These are phyloP conservation scores for Loxodonta africana DNA, from an alignment of 2,113 vertebrate species.

Conservation along the genomic window DNA sequence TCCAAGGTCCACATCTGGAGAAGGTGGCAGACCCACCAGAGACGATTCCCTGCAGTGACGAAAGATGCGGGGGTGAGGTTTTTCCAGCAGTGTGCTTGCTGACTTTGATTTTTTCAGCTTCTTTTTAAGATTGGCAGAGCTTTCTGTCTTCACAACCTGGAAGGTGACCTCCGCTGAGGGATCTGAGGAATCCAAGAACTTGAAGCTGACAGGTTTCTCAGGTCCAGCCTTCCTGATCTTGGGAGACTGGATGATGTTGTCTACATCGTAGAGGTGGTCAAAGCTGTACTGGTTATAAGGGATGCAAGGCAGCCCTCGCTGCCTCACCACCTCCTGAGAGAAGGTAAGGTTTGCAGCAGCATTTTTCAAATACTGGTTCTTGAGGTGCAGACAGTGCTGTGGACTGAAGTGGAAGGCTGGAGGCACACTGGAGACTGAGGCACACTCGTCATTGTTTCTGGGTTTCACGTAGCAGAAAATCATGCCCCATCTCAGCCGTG, in stretches of 20 bases:
- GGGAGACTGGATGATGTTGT: conserved; percentile 54
- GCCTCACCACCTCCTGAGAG: conserved; percentile 87
- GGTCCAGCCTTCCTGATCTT: background rate
- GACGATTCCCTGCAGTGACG: background rate
- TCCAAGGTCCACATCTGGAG: conserved; percentile 35
- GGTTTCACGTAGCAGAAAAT: background rate
- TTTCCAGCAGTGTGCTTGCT: background rate
- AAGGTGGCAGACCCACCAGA: background rate
- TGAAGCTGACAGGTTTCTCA: background rate
- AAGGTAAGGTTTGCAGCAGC: conserved; percentile 85
- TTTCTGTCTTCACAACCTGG: background rate
- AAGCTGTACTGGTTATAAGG: conserved; percentile 84
- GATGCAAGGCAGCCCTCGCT: conserved; percentile 82
- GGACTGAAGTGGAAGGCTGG: background rate
- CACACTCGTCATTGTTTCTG: background rate
- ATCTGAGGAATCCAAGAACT: background rate
- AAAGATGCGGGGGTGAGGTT: fast-evolving
- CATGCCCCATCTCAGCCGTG: conserved; percentile 59
- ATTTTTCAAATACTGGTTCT: conserved; percentile 80
- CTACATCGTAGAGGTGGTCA: conserved; percentile 82
- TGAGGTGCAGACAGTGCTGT: conserved; percentile 29
- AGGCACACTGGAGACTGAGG: background rate
- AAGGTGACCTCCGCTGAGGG: background rate
- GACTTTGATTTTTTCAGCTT: conserved; percentile 37
- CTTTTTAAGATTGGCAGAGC: background rate